Evolutionary conservation across 2,888 invertebrate species (phyloP).

Genomic region (Lysandra bellargus): DNA sequence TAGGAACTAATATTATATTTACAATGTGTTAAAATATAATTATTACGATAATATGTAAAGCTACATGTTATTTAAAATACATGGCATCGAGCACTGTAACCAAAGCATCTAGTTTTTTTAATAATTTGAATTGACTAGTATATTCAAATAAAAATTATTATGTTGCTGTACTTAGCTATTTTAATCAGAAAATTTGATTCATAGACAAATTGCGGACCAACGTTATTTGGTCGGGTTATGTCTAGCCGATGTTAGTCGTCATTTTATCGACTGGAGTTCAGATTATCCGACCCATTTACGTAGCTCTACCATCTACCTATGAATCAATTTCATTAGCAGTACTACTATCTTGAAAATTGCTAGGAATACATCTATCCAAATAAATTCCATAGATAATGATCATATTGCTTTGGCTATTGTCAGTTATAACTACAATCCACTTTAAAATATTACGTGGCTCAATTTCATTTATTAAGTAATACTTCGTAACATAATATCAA

Average conservation of each 20-base stretch:
- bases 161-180: not conserved
- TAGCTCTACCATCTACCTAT: no score
- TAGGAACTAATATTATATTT: conserved; percentile 9
- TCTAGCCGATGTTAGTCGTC: no score
- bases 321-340: not conserved
- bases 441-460: not conserved
- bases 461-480: not conserved
- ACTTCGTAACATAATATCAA: not conserved
- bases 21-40: not conserved
- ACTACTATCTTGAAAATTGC: not conserved
- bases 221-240: no score
- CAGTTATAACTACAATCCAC: not conserved
- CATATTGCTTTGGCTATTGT: not conserved
- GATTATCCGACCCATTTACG: no score
- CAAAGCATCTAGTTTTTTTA: not conserved
- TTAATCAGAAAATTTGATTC: not conserved
- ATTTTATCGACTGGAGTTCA: no score
- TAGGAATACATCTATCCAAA: not conserved
- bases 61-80: not conserved
- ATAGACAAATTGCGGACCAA: no score
- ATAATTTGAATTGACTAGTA: not conserved
- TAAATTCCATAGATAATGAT: not conserved
- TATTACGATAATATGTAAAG: not conserved
- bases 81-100: not conserved
- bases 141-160: not conserved